Conservation (phyloP, 2,888 invertebrate species). For the Orchesella flavescens region DNA sequence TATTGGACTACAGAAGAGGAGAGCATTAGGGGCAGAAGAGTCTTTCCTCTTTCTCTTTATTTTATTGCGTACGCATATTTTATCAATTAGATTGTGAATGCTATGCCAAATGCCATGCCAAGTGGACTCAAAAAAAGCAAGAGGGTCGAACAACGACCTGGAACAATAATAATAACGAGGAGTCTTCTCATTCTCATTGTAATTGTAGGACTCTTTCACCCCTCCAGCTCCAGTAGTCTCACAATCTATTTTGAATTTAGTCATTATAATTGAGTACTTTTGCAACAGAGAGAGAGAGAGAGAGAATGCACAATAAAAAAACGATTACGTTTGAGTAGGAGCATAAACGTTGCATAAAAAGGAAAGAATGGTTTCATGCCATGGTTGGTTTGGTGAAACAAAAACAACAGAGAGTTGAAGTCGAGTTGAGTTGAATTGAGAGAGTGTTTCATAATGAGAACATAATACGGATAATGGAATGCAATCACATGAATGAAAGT, state of each 20-base stretch:
- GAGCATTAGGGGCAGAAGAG: neutral
- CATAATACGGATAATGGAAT: constrained; percentile 18
- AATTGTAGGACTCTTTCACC: neutral
- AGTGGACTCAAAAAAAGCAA: neutral
- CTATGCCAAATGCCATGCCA: too few species aligned
- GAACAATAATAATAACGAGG: constrained; percentile 10
- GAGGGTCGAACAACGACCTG: constrained; percentile 18
- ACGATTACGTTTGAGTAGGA: constrained; percentile 38
- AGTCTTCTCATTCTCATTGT: too few species aligned
- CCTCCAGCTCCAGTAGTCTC: neutral
- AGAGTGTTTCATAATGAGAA: constrained; percentile 32
- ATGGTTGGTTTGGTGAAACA: constrained; percentile 9
- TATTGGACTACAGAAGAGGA: neutral
- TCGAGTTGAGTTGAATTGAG: too few species aligned
- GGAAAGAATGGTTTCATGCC: neutral
- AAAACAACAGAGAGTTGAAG: neutral
- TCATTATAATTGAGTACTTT: constrained; percentile 6
- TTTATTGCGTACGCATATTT: neutral
- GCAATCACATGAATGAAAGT: constrained; percentile 36
- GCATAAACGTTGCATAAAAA: constrained; percentile 47
- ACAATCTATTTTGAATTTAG: neutral
- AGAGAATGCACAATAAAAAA: constrained; percentile 6
- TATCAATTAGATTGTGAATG: constrained; percentile 14
- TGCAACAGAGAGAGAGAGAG: too few species aligned
- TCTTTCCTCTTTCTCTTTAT: neutral